Evolutionary conservation across 1,140 invertebrate genomes (phyloP), one percentile per base, ranked within the genome.

Genomic region (Temnothorax longispinosus): DNA sequence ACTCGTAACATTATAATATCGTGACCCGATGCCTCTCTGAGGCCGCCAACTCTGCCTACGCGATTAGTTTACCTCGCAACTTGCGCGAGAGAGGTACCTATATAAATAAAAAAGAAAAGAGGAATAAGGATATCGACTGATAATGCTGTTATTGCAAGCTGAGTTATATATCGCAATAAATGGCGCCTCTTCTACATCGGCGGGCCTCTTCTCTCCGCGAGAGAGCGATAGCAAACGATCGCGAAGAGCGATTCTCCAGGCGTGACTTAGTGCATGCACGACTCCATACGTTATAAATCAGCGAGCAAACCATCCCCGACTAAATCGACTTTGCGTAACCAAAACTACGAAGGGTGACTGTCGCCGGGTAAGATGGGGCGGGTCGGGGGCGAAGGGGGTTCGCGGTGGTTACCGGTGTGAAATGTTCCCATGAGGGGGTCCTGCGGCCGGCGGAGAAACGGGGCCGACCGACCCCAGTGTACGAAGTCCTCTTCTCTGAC

Each of bases 371-470:
- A 56, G 60, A 41, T 11, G 56, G 32, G 77, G 75, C 21, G 60
- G 65, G 50, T 56, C 38, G 72, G 82, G 87, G 75, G 15, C 21
- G 21, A 64, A 21, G 41, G 58, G 91, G 93, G 92, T 90, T 93
- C 85, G 92, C 92, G 92, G 94, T 93, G 95, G 95, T 95, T 95
- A 95, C 95, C 94, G 95, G 95, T 95, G 95, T 95, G 94, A 95
- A 95, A 95, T 95, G 91, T 95, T 95, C 95, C 94, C 95, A 95
- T 95, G 94, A 27, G 94, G 95, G 60, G 95, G 95, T 54, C 93
- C 77, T 77, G 85, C 52, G 84, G 88, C 88, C 78, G 86, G 5
- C 13, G 38, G 86, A 35, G 54, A 87, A 64, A 78, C 86, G 56
- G 47, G 71, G 47, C 35, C 82, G 74, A 18, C 3, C 78, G 21